These are phyloP conservation scores for Drosophila yooni DNA, from an alignment of 2,888 invertebrate species.

Conservation along the genomic window DNA sequence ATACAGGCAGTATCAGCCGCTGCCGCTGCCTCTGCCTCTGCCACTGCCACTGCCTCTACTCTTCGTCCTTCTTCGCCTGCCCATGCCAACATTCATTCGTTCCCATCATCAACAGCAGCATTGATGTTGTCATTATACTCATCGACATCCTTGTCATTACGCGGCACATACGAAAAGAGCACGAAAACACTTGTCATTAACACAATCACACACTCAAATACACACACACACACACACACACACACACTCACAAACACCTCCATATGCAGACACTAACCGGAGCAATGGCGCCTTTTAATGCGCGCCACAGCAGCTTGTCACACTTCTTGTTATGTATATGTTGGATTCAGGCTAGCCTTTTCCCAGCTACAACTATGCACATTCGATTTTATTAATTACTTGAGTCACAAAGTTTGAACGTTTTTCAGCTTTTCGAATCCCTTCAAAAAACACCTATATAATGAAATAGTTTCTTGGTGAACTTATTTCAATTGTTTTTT, in stretches of 20 bases:
- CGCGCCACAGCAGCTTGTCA: conserved; percentile 32
- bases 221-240: conserved; percentile 14
- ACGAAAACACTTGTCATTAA: conserved; percentile 80
- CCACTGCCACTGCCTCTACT: neutral
- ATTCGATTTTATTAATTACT: neutral
- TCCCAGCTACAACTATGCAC: conserved; percentile 4
- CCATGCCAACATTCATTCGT: conserved; percentile 4
- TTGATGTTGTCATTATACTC: conserved; percentile 80
- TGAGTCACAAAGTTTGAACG: neutral
- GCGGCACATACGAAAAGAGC: conserved; percentile 58
- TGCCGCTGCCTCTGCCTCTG: neutral
- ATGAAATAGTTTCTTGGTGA: neutral
- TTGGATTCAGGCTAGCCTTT: neutral
- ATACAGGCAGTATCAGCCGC: conserved; percentile 24
- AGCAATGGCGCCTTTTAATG: conserved; percentile 42
- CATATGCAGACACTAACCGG: conserved; percentile 15
- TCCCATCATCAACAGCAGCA: conserved; percentile 68
- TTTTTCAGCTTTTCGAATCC: neutral
- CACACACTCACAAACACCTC: conserved; percentile 8
- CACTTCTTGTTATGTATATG: conserved; percentile 36
- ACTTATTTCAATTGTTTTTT: neutral
- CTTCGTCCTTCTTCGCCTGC: conserved; percentile 2
- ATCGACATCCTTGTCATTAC: conserved; percentile 80
- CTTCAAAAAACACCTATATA: neutral
- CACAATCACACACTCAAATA: conserved; percentile 59